Evolutionary conservation across 2,888 invertebrate genomes (phyloP).

Genomic region (Lysandra bellargus): DNA sequence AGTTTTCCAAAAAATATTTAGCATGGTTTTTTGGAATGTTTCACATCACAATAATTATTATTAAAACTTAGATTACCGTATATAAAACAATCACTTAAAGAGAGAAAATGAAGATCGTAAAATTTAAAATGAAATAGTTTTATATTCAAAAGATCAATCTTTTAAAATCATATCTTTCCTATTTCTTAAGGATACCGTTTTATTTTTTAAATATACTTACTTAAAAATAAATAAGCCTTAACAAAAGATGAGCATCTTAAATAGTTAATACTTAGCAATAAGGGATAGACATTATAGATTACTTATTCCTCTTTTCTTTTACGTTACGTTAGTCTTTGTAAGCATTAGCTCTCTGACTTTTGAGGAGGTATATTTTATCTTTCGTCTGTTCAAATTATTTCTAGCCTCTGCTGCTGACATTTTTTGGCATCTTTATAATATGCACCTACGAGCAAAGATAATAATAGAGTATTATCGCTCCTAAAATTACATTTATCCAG

Average conservation of each 20-base stretch:
- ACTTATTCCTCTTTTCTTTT: neutral
- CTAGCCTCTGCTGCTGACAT: neutral
- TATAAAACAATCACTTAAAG: too few relatives aligned
- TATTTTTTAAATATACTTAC: neutral
- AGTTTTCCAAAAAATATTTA: neutral
- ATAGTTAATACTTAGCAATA: conserved; percentile 8
- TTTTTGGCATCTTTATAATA: neutral
- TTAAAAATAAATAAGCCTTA: conserved; percentile 3
- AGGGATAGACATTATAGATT: neutral
- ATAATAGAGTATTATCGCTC: neutral
- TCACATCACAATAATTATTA: neutral
- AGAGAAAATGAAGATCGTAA: too few relatives aligned
- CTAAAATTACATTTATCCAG: neutral
- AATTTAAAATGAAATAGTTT: neutral
- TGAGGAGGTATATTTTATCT: neutral
- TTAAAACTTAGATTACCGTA: neutral
- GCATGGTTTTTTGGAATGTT: neutral
- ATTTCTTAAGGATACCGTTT: neutral
- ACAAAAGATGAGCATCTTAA: neutral
- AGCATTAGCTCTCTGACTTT: neutral
- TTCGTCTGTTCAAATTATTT: neutral
- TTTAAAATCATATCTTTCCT: neutral
- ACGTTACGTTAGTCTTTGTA: neutral
- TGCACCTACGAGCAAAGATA: neutral
- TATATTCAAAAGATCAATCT: neutral